These are phyloP conservation scores for Acanthosoma haemorrhoidale DNA, from an alignment of 2,888 invertebrate species.

Conservation along the genomic window DNA sequence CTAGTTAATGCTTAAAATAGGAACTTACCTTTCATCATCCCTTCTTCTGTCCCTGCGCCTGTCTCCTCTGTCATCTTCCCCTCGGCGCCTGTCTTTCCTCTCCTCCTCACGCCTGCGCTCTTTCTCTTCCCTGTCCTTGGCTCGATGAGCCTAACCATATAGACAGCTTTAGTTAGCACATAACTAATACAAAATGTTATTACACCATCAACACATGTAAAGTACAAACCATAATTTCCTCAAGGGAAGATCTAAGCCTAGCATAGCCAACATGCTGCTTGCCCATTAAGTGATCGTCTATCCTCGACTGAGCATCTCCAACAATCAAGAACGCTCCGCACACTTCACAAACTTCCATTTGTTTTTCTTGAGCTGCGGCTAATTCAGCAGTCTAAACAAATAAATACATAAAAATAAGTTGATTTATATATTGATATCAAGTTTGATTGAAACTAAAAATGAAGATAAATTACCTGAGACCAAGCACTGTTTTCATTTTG, in stretches of 20 bases:
- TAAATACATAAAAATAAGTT: constrained; percentile 44
- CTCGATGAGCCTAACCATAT: constrained; percentile 47
- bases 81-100: constrained; percentile 46
- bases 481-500: constrained; percentile 70
- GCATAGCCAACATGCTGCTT: constrained; percentile 96
- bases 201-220: background rate
- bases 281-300: constrained; percentile 96
- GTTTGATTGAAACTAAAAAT: background rate
- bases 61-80: constrained; percentile 40
- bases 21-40: constrained; percentile 25
- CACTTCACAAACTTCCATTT: constrained; percentile 98
- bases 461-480: constrained; percentile 47
- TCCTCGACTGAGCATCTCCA: constrained; percentile 94
- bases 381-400: constrained; percentile 75
- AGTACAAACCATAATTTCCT: constrained; percentile 51
- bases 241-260: constrained; percentile 54
- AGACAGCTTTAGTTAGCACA: too few relatives aligned
- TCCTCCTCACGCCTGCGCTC: constrained; percentile 52
- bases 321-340: constrained; percentile 99
- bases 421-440: constrained; percentile 45
- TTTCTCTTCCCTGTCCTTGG: constrained; percentile 51
- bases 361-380: constrained; percentile 87
- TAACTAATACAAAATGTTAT: background rate
- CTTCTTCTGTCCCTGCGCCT: constrained; percentile 37
- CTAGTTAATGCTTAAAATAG: too few relatives aligned